Evolutionary conservation across 1,140 invertebrate genomes (phyloP).

Genomic region (Epicauta chinensis): DNA sequence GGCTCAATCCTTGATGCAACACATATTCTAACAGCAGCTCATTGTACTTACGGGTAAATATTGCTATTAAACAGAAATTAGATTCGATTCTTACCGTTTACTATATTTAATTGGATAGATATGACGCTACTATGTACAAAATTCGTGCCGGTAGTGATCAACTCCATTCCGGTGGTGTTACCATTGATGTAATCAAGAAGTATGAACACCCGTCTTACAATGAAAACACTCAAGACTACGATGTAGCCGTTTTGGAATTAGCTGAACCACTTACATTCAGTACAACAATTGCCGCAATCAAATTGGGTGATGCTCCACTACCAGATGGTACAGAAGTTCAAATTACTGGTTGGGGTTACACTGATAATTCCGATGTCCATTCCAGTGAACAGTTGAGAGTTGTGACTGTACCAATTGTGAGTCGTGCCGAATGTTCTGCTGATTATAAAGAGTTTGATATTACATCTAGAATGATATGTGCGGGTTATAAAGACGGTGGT

Average conservation of each 20-base stretch:
- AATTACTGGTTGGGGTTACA: background rate
- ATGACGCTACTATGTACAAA: background rate
- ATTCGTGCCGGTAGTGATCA: background rate
- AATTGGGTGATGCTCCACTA: background rate
- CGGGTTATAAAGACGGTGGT: background rate
- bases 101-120: background rate
- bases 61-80: background rate
- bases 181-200: background rate
- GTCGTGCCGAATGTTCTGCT: background rate
- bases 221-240: constrained; percentile 7
- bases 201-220: constrained; percentile 6
- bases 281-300: background rate
- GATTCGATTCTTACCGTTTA: background rate
- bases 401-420: background rate
- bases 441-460: background rate
- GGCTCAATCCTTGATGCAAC: constrained; percentile 8
- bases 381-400: background rate
- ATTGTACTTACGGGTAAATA: constrained; percentile 11
- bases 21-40: constrained; percentile 16
- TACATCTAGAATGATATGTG: constrained; percentile 7
- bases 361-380: background rate
- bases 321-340: background rate
- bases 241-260: constrained; percentile 6
- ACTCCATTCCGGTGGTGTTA: background rate
- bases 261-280: background rate